Evolutionary conservation across 2,888 invertebrate genomes (phyloP).

Genomic region (Pecten maximus): DNA sequence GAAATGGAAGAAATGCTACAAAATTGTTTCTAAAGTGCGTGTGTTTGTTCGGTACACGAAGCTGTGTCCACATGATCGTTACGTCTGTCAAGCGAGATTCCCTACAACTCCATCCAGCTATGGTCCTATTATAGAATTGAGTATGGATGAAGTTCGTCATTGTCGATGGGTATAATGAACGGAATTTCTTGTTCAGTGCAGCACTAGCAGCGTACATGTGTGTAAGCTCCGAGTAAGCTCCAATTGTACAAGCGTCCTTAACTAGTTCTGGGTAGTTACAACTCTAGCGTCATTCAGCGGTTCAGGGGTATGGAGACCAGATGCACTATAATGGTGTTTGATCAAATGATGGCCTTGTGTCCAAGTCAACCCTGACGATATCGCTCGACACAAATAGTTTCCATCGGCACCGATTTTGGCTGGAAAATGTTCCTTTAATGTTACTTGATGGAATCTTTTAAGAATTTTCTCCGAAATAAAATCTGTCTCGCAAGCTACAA

Average conservation of each 20-base stretch:
- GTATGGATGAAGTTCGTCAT: not conserved
- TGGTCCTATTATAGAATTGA: not conserved
- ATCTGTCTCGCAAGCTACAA: too few relatives aligned
- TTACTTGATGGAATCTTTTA: not conserved
- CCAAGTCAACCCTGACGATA: not conserved
- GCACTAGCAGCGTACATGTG: constrained; percentile 37
- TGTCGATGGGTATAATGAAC: constrained; percentile 26
- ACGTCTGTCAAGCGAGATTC: not conserved
- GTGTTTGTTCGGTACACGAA: not conserved
- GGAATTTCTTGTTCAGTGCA: not conserved
- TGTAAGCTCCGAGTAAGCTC: constrained; percentile 16
- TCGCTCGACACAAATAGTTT: not conserved
- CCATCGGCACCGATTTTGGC: not conserved
- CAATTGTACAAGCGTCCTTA: not conserved
- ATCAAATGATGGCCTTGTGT: not conserved
- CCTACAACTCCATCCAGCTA: not conserved
- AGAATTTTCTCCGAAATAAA: too few relatives aligned
- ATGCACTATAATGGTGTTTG: not conserved
- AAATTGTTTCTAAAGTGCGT: constrained; percentile 15
- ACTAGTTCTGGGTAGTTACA: not conserved
- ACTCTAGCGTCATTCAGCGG: not conserved
- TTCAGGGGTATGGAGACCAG: not conserved
- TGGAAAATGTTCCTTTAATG: not conserved
- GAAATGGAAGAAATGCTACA: not conserved
- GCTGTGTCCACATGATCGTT: constrained; percentile 36